Evolutionary conservation across 2,888 invertebrate species (phyloP).

Genomic region (Zaprionus bogoriensis): DNA sequence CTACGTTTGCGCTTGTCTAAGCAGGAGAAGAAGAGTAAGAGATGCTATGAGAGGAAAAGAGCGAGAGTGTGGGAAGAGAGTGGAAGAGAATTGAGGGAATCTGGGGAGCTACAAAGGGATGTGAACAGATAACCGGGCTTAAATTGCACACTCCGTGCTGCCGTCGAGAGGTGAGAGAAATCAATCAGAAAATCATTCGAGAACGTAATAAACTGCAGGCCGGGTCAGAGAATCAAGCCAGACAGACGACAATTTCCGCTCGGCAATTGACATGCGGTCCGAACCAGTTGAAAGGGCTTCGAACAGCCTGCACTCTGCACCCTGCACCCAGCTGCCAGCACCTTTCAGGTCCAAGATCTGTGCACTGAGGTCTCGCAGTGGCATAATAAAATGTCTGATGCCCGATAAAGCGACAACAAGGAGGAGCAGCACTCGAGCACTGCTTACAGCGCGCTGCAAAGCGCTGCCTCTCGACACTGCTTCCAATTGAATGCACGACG

Average conservation of each 20-base stretch:
- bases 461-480: constrained; percentile 22
- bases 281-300: constrained; percentile 11
- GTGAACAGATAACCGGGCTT: neutral
- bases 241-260: constrained; percentile 74
- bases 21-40: neutral
- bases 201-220: constrained; percentile 64
- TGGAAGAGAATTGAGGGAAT: neutral
- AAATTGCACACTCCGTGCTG: neutral
- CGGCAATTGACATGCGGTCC: constrained; percentile 9
- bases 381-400: constrained; percentile 70
- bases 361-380: constrained; percentile 17
- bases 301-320: neutral
- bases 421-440: constrained; percentile 37
- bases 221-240: constrained; percentile 52
- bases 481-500: constrained; percentile 72
- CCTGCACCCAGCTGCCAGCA: neutral
- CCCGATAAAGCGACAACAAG: constrained; percentile 54
- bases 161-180: constrained; percentile 47
- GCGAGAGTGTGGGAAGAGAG: neutral
- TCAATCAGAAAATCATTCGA: constrained; percentile 65
- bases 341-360: neutral
- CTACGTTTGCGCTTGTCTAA: constrained; percentile 47
- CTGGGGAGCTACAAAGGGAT: neutral
- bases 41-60: neutral
- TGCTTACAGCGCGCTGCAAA: constrained; percentile 44